Base-by-base conservation (phyloP, 2,888 invertebrate genomes). In the Metopia argyrocephala region DNA sequence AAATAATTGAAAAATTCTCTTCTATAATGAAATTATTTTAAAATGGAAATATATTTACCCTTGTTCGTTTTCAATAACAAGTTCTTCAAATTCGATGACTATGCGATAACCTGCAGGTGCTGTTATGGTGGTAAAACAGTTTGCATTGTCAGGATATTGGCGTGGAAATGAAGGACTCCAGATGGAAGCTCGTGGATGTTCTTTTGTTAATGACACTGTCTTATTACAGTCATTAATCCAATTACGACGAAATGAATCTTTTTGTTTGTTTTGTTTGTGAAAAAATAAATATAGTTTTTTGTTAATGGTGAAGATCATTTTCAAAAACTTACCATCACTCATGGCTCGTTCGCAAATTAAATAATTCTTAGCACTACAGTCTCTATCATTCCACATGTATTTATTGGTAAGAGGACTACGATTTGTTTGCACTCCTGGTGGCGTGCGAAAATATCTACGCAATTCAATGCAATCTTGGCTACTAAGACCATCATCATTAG, bases 321-420 rank as follows among this genome's bases (percentile, higher is more conserved):
- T 48, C 20, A n/a, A n/a, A n/a, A n/a, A 80, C 79, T 91, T 89
- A 94, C 94, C 94, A 88, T 93, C 93, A 70, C 92, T 91, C 80
- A 93, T 92, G n/a, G 94, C 92, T 64, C 93, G 91, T 89, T 95
- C 94, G 88, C 96, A 96, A 45, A 96, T 92, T 88, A 94, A 94
- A 90, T 93, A 94, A 90, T 96, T 96, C 65, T 92, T 92, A 38
- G 94, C 94, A 21, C 92, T 89, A 88, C 96, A 96, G 85, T 94
- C 94, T 27, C 95, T 88, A 87, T 96, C 96, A 88, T 96, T 96
- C 96, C 96, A 96, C 93, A 94, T 94, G 90, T 94, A 95, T 82
- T 93, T 92, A 21, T 92, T 89, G 0, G 94, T 91, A 1, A 92
- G 86, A 64, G 91, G 89, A 25, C 89, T 88, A 5, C 90, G 88